A percentile compares a stretch with the other conserved stretches of the same genome.
Evolutionary conservation across 2,888 invertebrate species (phyloP).

Genomic region (Troides helena): DNA sequence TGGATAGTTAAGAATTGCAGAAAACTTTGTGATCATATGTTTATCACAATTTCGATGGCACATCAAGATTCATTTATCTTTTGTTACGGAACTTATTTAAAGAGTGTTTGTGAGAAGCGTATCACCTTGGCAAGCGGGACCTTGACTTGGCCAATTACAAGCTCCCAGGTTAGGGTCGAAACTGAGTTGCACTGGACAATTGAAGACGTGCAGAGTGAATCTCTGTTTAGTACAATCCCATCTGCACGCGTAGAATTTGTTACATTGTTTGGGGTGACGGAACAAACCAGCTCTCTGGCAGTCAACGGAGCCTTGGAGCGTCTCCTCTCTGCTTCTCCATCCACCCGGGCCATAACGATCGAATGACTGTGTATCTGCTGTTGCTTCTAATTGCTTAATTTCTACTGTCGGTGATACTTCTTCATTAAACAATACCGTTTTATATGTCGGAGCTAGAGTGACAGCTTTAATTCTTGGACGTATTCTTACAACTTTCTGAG

Average conservation of each 20-base stretch:
- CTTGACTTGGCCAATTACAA: conserved; percentile 91
- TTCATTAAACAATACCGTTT: conserved; percentile 62
- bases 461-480: conserved; percentile 63
- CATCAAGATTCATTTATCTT: conserved; percentile 53
- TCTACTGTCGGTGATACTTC: conserved; percentile 53
- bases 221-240: conserved; percentile 89
- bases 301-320: conserved; percentile 81
- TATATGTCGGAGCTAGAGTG: conserved; percentile 68
- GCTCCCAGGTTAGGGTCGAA: conserved; percentile 88
- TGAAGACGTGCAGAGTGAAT: conserved; percentile 87
- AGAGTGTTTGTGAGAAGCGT: conserved; percentile 81
- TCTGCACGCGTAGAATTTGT: conserved; percentile 90
- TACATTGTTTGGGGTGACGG: conserved; percentile 88
- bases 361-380: conserved; percentile 69
- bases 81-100: conserved; percentile 47
- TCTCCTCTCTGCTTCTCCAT: conserved; percentile 79
- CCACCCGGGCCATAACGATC: conserved; percentile 83
- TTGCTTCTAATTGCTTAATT: conserved; percentile 41
- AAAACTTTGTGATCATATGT: conserved; percentile 59
- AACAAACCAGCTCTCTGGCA: conserved; percentile 82
- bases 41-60: conserved; percentile 75
- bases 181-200: conserved; percentile 88
- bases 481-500: conserved; percentile 56
- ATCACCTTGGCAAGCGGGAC: conserved; percentile 87
- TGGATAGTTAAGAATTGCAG: conserved; percentile 41